A percentile compares a stretch with the other conserved stretches of the same genome.
Evolutionary conservation across 2,888 invertebrate genomes (phyloP).

Genomic region (Oligia latruncula): DNA sequence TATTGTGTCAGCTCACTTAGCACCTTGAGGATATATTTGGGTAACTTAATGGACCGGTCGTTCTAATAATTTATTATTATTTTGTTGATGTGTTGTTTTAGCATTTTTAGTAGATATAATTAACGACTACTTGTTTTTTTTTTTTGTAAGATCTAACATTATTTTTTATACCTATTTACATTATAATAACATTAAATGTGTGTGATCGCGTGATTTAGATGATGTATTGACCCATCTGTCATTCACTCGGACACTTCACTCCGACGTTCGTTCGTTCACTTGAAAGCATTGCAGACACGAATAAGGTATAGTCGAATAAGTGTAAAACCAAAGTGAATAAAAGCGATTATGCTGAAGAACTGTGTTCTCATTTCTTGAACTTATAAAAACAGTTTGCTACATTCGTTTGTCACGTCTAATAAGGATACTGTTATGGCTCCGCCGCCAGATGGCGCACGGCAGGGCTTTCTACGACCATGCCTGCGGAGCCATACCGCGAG

Average conservation of each 20-base stretch:
- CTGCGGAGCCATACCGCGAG: no score
- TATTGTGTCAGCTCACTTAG: slow-evolving; percentile 43
- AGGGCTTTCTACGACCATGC: no score
- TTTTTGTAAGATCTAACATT: neutral
- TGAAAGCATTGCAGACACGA: no score
- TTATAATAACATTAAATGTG: neutral
- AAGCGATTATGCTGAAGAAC: neutral
- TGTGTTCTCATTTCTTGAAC: neutral
- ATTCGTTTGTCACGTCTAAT: neutral
- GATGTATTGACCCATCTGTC: neutral
- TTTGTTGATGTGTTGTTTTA: neutral
- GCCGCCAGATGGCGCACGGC: no score
- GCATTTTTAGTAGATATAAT: neutral
- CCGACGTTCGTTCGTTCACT: neutral
- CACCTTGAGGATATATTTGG: slow-evolving; percentile 26
- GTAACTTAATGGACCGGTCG: slow-evolving; percentile 4
- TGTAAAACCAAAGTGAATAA: neutral
- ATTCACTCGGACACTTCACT: neutral
- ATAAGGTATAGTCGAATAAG: neutral
- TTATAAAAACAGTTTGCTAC: neutral
- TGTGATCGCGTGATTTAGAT: neutral
- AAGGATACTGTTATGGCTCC: neutral
- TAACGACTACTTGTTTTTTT: neutral
- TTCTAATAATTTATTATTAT: slow-evolving; percentile 12
- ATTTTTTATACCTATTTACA: neutral